Conservation (phyloP, 1,140 invertebrate species). For the Lepidurus arcticus region DNA sequence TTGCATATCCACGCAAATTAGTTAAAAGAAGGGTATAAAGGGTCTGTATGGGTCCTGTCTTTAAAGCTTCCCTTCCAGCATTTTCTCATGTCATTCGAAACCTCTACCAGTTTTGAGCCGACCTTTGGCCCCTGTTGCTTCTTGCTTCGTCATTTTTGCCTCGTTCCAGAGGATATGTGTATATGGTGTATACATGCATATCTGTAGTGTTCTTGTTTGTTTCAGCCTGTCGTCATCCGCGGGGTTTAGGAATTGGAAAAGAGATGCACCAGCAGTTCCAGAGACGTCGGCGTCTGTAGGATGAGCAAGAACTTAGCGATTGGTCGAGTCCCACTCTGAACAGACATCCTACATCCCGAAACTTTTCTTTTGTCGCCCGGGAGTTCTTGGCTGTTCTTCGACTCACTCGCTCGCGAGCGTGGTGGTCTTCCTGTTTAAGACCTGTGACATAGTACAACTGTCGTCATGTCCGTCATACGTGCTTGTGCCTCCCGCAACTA, state of each 20-base stretch:
- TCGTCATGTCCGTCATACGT: conserved; percentile 13
- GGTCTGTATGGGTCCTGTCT: background rate
- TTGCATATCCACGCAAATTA: conserved; percentile 16
- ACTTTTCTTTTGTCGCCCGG: background rate
- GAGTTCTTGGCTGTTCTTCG: background rate
- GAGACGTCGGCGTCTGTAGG: conserved; percentile 12
- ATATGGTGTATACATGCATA: background rate
- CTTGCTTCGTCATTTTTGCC: conserved; percentile 21
- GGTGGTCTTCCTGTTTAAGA: background rate
- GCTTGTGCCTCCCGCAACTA: background rate
- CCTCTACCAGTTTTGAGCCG: background rate
- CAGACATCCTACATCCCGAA: conserved; percentile 14
- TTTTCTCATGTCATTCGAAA: conserved; percentile 18
- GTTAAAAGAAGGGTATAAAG: background rate
- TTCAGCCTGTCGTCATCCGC: conserved; percentile 5
- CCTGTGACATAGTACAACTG: background rate
- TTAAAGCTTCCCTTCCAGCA: background rate
- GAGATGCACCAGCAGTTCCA: background rate
- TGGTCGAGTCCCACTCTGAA: background rate
- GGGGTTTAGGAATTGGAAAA: background rate
- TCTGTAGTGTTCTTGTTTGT: background rate
- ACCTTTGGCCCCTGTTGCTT: conserved; percentile 13
- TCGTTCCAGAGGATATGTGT: background rate
- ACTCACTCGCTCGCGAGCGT: background rate
- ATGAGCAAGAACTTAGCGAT: background rate